Percentiles rank a stretch among this genome's conserved stretches.
phyloP scores from a whole-genome alignment of 2,888 invertebrate species.

The Pristionchus entomophagus region DNA sequence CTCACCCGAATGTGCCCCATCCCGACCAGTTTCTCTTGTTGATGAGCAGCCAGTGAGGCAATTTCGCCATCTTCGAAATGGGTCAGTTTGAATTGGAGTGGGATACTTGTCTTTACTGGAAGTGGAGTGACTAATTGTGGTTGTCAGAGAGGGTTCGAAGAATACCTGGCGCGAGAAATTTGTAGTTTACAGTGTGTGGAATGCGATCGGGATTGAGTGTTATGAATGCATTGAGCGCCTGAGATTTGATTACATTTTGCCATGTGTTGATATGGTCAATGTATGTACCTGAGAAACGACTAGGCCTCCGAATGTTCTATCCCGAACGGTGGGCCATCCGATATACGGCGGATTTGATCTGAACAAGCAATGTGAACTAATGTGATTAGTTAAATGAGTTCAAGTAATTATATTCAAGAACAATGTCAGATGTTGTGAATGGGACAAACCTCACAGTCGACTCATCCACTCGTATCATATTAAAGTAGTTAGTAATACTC shows the following conservation, averaged over 20 bases:
- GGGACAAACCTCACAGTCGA: not conserved
- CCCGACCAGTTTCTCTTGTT: not conserved
- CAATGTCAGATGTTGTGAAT: too few species aligned
- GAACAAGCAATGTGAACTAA: not conserved
- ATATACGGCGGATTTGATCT: slow-evolving; percentile 42
- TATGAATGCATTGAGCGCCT: slow-evolving; percentile 26
- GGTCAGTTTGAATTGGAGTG: slow-evolving; percentile 16
- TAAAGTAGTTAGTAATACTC: not conserved
- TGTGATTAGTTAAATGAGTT: too few species aligned
- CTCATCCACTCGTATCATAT: slow-evolving; percentile 16
- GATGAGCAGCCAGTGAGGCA: not conserved
- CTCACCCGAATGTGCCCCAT: slow-evolving; percentile 42
- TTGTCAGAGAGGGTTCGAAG: too few species aligned
- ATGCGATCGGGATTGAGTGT: not conserved
- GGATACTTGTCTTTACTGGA: not conserved
- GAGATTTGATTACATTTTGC: too few species aligned
- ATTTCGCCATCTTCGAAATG: slow-evolving; percentile 8
- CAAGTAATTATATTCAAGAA: too few species aligned
- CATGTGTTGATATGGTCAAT: too few species aligned
- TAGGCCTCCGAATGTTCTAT: slow-evolving; percentile 25
- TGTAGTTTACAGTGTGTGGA: slow-evolving; percentile 39
- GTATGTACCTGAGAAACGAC: slow-evolving; percentile 29
- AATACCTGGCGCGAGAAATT: too few species aligned
- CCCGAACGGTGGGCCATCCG: not conserved
- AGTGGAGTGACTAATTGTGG: too few species aligned